These are phyloP conservation scores for Limnephilus rhombicus DNA, from an alignment of 2,888 invertebrate genomes.

Conservation along the genomic window DNA sequence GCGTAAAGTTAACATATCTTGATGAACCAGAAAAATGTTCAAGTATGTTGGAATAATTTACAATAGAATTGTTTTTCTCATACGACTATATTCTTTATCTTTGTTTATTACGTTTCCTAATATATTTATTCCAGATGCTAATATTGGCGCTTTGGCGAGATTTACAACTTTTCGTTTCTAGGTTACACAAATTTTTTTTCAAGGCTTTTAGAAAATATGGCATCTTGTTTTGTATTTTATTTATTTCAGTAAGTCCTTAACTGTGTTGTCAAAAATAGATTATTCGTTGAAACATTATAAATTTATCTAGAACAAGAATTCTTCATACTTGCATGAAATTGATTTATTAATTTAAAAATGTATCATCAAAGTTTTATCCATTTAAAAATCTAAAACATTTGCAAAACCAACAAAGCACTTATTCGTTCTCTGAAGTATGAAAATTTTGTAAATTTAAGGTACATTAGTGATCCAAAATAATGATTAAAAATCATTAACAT, in stretches of 20 bases:
- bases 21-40: neutral
- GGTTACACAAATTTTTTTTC: neutral
- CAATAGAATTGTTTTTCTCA: neutral
- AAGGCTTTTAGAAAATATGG: neutral
- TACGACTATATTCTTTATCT: slow-evolving; percentile 12
- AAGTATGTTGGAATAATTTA: neutral
- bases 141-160: neutral
- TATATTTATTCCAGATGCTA: neutral
- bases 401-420: neutral
- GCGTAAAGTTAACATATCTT: neutral
- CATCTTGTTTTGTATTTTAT: neutral
- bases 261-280: neutral
- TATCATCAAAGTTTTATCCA: too few relatives aligned
- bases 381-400: neutral
- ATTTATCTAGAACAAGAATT: neutral
- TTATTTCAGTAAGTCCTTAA: neutral
- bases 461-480: too few relatives aligned
- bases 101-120: slow-evolving; percentile 12
- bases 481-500: too few relatives aligned
- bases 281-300: neutral
- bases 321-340: neutral
- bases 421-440: neutral
- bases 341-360: neutral
- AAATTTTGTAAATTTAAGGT: neutral
- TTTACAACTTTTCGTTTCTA: neutral